Evolutionary conservation across 1,140 invertebrate genomes (phyloP), one percentile per base, ranked within the genome.

Genomic region (Heliothis subflexa): DNA sequence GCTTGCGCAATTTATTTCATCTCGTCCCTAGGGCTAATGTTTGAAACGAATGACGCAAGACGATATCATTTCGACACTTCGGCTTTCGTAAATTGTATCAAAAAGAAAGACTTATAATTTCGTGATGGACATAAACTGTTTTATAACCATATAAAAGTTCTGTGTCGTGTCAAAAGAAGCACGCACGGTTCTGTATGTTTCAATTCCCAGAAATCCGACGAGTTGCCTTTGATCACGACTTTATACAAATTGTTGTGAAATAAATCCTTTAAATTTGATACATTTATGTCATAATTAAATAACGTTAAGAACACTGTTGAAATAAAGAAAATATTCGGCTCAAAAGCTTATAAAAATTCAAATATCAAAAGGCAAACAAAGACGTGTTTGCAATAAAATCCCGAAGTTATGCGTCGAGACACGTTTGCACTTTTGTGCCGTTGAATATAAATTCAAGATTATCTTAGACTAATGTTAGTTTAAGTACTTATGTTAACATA

Each of bases 1-100:
- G 71, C 40, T 61, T 25, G 12, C 13, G 45, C 49, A 61, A 74
- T 74, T 74, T 74, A 74, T 61, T n/a, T 61, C 33, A 61, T 16
- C 13, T 45, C 40, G 21, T 21, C 55, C 54, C 28, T 25, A 71
- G n/a, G 28, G 71, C 33, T 33, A 1, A 10, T 74, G 21, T 28
- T 47, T 74, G 49, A 55, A 28, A 61, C 16, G 49, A 47, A 57
- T 57, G 54, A 18, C 18, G 28, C 13, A 13, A 72, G 45, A 0
- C 71, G 68, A 54, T 33, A 71, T 70, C 21, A 40, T 14, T 33
- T 10, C 11, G 66, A 72, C 7, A 72, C 52, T 55, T 55, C 50
- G 14, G n/a, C 10, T 55, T 18, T 40, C 25, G 57, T 72, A 72
- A 72, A 72, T 40, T 55, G 40, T 45, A 55, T 73, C 16, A 25